Evolutionary conservation across 2,797 vertebrate genomes (phyloP).

Genomic region (Diplodus puntazzo): DNA sequence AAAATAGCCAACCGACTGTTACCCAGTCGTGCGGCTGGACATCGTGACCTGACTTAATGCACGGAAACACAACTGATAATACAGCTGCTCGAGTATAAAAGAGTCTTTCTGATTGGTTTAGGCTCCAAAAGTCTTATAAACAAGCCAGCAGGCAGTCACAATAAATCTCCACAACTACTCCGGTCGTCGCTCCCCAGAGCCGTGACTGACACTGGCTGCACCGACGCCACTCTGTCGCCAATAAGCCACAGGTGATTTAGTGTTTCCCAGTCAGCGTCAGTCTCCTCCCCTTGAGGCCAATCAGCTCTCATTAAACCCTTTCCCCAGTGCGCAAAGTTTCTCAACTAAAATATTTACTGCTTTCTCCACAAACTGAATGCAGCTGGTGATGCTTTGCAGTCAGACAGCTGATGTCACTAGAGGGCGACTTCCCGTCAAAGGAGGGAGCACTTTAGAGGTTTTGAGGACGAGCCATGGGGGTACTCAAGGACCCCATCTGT

Average conservation of each 20-base stretch:
- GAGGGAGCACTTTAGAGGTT: not conserved
- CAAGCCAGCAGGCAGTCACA: slow-evolving; percentile 27
- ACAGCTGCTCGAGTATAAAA: not conserved
- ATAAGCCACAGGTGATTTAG: slow-evolving; percentile 49
- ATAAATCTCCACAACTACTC: slow-evolving; percentile 39
- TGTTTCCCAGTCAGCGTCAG: slow-evolving; percentile 38
- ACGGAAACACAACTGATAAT: not conserved
- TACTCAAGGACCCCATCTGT: slow-evolving; percentile 57
- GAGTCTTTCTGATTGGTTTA: slow-evolving; percentile 7
- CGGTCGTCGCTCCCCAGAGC: slow-evolving; percentile 30
- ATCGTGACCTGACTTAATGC: not conserved
- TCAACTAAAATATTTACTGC: slow-evolving; percentile 14
- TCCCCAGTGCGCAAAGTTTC: slow-evolving; percentile 36
- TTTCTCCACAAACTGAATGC: not conserved
- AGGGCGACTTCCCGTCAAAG: slow-evolving; percentile 44
- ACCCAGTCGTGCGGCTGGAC: not conserved
- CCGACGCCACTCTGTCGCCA: slow-evolving; percentile 1
- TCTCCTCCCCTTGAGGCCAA: slow-evolving; percentile 13
- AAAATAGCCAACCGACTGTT: not conserved
- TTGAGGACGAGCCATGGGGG: slow-evolving; percentile 22
- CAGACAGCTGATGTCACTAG: slow-evolving; percentile 40
- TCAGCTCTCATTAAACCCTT: slow-evolving; percentile 34
- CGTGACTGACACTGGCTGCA: slow-evolving; percentile 34
- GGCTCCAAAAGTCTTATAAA: slow-evolving; percentile 14
- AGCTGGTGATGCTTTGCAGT: slow-evolving; percentile 10